Evolutionary conservation across 2,113 vertebrate species (phyloP).

Genomic region (Polypterus senegalus): DNA sequence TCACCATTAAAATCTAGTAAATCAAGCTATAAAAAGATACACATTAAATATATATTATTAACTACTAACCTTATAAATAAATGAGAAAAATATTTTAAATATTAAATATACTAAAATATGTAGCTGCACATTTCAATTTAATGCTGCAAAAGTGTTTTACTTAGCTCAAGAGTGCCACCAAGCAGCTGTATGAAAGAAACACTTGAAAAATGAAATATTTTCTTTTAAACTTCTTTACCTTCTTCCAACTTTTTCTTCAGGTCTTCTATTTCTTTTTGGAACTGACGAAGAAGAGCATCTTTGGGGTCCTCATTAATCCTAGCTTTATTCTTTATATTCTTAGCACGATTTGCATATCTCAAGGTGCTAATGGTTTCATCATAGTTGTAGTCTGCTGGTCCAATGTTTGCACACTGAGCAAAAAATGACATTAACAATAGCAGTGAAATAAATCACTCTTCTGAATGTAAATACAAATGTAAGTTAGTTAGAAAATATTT

Average conservation of each 20-base stretch:
- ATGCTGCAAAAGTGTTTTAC: neutral
- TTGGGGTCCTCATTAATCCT: constrained; percentile 97
- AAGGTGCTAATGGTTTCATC: constrained; percentile 97
- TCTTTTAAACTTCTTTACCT: constrained; percentile 50
- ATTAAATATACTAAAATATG: too few relatives aligned
- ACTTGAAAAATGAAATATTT: neutral
- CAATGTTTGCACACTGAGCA: constrained; percentile 89
- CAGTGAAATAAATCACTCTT: too few relatives aligned
- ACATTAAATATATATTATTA: too few relatives aligned
- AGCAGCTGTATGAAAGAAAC: neutral
- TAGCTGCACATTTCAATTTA: neutral
- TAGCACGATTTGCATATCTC: constrained; percentile 93
- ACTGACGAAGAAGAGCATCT: constrained; percentile 87
- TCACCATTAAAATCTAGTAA: too few relatives aligned
- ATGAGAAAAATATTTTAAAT: too few relatives aligned
- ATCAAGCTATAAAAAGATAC: too few relatives aligned
- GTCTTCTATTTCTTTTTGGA: constrained; percentile 97
- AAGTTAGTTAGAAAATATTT: too few relatives aligned
- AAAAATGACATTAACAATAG: too few relatives aligned
- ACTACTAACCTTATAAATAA: too few relatives aligned
- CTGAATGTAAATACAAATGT: too few relatives aligned
- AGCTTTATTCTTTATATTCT: constrained; percentile 98
- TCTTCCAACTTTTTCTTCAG: constrained; percentile 91
- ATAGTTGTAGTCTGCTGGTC: constrained; percentile 95
- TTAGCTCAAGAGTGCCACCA: constrained; percentile 6